Conservation (phyloP, 2,888 invertebrate species). For the Tuta absoluta region DNA sequence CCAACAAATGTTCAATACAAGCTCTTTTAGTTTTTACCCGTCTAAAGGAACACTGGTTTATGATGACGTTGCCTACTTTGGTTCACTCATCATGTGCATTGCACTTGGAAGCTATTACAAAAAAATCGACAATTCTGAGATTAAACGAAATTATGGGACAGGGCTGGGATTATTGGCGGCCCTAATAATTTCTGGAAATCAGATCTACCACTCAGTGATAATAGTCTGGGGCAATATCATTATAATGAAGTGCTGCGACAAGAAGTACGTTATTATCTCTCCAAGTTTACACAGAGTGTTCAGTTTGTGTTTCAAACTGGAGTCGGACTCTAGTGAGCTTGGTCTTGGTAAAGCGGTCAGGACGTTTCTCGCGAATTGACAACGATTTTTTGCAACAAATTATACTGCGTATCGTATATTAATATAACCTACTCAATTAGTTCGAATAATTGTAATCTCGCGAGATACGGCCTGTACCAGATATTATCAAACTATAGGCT, state of each 20-base stretch:
- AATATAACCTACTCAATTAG: too few relatives aligned
- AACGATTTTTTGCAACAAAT: too few relatives aligned
- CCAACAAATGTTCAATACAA: background rate
- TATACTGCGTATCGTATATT: too few relatives aligned
- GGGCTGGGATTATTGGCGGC: slow-evolving; percentile 81
- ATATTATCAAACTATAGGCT: too few relatives aligned
- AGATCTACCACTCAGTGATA: slow-evolving; percentile 81
- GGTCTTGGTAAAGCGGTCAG: too few relatives aligned
- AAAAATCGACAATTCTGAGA: slow-evolving; percentile 69
- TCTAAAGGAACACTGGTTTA: slow-evolving; percentile 22
- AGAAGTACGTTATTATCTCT: slow-evolving; percentile 66
- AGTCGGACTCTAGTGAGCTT: too few relatives aligned
- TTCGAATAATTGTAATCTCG: too few relatives aligned
- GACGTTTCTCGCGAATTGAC: too few relatives aligned
- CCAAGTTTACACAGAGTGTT: slow-evolving; percentile 15
- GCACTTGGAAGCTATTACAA: slow-evolving; percentile 82
- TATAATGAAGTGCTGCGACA: slow-evolving; percentile 80
- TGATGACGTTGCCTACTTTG: slow-evolving; percentile 51
- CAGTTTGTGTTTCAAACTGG: too few relatives aligned
- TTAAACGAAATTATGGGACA: slow-evolving; percentile 82
- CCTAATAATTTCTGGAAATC: slow-evolving; percentile 81
- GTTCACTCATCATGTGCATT: slow-evolving; percentile 71
- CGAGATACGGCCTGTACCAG: too few relatives aligned
- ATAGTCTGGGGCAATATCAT: slow-evolving; percentile 82
- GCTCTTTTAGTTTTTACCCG: background rate